Conservation (phyloP, 2,113 vertebrate species). For the Vidua chalybeata region DNA sequence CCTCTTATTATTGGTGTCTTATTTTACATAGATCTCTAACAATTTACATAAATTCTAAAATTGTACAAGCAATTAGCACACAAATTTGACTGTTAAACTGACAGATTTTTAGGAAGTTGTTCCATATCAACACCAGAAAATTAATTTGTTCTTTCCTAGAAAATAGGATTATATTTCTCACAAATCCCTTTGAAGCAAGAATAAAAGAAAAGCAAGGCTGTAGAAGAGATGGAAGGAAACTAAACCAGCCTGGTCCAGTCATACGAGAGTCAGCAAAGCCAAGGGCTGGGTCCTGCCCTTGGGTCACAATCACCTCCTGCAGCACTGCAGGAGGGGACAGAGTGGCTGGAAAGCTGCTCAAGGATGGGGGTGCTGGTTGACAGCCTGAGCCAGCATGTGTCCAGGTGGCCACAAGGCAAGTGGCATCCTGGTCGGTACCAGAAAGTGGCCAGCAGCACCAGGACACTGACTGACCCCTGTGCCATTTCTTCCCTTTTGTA, state of each 20-base stretch:
- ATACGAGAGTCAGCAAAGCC: neutral
- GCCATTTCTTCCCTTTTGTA: neutral
- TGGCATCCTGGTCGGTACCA: neutral
- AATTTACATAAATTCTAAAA: neutral
- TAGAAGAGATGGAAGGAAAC: neutral
- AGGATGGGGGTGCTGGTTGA: neutral
- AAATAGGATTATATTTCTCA: neutral
- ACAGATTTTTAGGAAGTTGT: neutral
- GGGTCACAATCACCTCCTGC: neutral
- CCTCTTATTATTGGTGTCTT: neutral
- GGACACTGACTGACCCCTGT: neutral
- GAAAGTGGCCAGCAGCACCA: neutral
- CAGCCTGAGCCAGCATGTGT: neutral
- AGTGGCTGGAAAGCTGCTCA: neutral
- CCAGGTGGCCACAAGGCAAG: neutral
- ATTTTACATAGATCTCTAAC: neutral
- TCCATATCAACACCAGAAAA: neutral
- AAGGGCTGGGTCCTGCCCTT: neutral
- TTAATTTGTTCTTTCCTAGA: neutral
- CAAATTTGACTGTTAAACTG: neutral
- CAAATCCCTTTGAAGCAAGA: neutral
- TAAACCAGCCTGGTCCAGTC: rapidly evolving
- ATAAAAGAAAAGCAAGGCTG: neutral
- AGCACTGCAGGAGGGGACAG: neutral
- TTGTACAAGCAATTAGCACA: neutral